A percentile compares a stretch with the other conserved stretches of the same genome.
phyloP scores from a whole-genome alignment of 2,113 vertebrate genomes.

The Eonycteris spelaea region DNA sequence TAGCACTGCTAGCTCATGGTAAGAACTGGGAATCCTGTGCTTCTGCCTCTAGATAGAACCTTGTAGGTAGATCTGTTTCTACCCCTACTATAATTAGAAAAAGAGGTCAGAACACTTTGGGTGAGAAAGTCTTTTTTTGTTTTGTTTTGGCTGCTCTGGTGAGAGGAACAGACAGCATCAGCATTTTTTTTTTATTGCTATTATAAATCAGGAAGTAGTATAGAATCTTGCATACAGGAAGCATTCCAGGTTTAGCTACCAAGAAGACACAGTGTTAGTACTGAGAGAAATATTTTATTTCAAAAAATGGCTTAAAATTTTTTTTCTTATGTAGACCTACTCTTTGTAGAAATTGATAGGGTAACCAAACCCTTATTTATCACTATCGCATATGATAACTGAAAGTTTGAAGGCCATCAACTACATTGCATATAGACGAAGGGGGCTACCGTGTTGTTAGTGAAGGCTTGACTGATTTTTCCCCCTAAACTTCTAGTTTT shows the following conservation, averaged over 20 bases:
- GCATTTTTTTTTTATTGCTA: background rate
- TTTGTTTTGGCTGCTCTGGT: background rate
- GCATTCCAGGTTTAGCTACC: background rate
- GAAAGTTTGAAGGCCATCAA: background rate
- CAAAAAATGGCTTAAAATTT: background rate
- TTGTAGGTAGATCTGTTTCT: background rate
- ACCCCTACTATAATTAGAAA: background rate
- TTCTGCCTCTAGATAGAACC: background rate
- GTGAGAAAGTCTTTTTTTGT: background rate
- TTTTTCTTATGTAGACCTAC: background rate
- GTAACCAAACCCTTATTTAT: background rate
- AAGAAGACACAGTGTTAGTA: background rate
- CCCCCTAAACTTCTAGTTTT: background rate
- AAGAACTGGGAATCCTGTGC: background rate
- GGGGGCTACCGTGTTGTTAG: background rate
- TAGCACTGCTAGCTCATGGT: background rate
- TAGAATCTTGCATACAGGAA: background rate
- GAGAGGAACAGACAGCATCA: background rate
- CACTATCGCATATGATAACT: background rate
- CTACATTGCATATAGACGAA: background rate
- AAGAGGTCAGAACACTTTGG: background rate
- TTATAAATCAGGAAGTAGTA: background rate
- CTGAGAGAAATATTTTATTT: background rate
- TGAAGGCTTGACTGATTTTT: background rate
- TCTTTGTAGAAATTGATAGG: background rate